Conservation (phyloP, 2,797 vertebrate species). For the Lagocephalus sceleratus region DNA sequence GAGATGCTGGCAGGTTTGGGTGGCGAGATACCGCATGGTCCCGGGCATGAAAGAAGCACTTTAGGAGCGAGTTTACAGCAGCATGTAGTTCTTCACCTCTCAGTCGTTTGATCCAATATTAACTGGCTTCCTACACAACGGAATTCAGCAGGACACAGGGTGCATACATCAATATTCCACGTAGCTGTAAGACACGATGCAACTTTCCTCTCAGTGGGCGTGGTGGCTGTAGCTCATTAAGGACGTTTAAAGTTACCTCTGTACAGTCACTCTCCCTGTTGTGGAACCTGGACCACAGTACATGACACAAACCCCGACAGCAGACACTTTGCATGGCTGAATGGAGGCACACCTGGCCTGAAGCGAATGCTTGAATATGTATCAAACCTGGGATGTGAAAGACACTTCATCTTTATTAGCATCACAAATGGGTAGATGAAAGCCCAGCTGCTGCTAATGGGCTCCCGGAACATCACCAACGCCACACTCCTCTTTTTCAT, state of each 20-base stretch:
- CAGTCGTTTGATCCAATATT: constrained; percentile 32
- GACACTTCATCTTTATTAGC: constrained; percentile 65
- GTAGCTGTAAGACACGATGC: constrained; percentile 34
- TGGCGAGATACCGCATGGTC: constrained; percentile 53
- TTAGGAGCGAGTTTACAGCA: constrained; percentile 65
- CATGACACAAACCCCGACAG: constrained; percentile 36
- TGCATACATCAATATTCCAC: constrained; percentile 50
- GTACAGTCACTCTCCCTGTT: constrained; percentile 45
- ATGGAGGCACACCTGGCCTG: constrained; percentile 72
- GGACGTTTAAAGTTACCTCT: constrained; percentile 53
- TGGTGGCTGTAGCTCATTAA: constrained; percentile 45
- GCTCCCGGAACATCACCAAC: constrained; percentile 52
- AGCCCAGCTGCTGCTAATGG: constrained; percentile 68
- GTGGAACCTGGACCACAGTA: constrained; percentile 48
- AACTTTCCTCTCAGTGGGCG: constrained; percentile 36
- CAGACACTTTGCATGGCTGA: constrained; percentile 73
- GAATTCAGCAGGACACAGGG: constrained; percentile 41
- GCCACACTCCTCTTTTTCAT: constrained; percentile 57
- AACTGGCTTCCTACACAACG: constrained; percentile 46
- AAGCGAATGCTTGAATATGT: constrained; percentile 71
- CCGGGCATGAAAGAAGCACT: constrained; percentile 69
- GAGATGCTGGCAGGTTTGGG: constrained; percentile 38
- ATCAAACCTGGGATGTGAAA: constrained; percentile 63
- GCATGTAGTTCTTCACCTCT: constrained; percentile 64
- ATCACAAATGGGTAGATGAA: constrained; percentile 68